Evolutionary conservation across 35 echinoderm and acorn worm species (phyloP).

Genomic region (Lytechinus pictus): DNA sequence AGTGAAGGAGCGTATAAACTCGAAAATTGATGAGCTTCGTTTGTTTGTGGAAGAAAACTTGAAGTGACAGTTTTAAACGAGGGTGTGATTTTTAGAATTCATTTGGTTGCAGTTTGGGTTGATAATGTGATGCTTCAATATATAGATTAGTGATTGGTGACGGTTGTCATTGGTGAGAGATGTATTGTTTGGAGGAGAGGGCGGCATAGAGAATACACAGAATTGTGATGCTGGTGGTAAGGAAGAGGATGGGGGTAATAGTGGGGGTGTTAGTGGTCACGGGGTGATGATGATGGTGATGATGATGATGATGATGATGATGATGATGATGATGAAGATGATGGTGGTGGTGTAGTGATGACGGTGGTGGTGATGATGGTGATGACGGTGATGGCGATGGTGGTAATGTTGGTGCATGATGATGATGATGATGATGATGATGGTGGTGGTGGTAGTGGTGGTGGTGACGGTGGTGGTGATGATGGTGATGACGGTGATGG

Average conservation of each 20-base stretch:
- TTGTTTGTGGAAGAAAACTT: not conserved
- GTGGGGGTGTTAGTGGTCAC: not conserved
- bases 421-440: not conserved
- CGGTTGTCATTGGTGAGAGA: not conserved
- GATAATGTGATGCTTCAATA: not conserved
- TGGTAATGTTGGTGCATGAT: not conserved
- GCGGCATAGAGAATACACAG: not conserved
- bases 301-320: not conserved
- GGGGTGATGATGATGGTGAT: not conserved
- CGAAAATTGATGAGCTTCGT: slow-evolving; percentile 18
- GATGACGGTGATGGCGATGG: not conserved
- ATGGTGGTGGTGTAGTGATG: not conserved
- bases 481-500: not conserved
- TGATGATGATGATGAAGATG: not conserved
- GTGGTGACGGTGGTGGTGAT: too few species aligned
- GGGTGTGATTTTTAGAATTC: not conserved
- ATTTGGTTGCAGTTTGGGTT: not conserved
- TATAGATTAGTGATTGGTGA: not conserved
- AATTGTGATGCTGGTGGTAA: not conserved
- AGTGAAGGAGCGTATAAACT: not conserved
- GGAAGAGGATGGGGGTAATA: not conserved
- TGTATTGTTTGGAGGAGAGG: not conserved
- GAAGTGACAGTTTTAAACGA: not conserved
- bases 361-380: not conserved
- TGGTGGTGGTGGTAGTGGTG: not conserved